Evolutionary conservation across 2,888 invertebrate species (phyloP), one percentile per base, ranked within the genome.

Genomic region (Heliconius sara): DNA sequence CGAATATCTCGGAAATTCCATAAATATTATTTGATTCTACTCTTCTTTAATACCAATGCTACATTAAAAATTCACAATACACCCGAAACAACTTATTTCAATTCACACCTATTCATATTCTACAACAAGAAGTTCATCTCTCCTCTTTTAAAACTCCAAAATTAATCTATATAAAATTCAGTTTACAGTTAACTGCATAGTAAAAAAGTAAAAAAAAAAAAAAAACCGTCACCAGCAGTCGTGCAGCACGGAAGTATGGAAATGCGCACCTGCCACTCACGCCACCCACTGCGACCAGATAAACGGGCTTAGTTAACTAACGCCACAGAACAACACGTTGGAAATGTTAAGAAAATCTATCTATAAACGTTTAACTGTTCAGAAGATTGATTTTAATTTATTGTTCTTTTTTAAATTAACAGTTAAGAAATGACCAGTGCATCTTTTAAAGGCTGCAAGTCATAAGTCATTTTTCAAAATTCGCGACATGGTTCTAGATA

Each of bases 231-330:
- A 81, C 77, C 80, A 76, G 63, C 72, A 77, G 81, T 83, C 81
- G 82, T 81, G 81, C 80, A 39, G 83, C 83, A 79, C 84, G 85
- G 85, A 85, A 85, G 85, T 87, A 88, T 87, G 87, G 87, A 87
- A 87, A 88, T 88, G 85, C 82, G 85, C 87, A 87, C 86, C 87
- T 87, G 88, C 85, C 87, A 84, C 81, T 84, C 85, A 84, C 83
- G 85, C 87, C 88, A 87, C 88, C 88, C 88, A 88, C 87, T 80
- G 86, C 84, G 87, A 83, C 76, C 82, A 85, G 86, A 86, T 87
- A 86, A 86, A 85, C 86, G 84, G 81, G 83, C 85, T 86, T 86
- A 88, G 86, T 85, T 85, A 85, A 81, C 86, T 85, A 84, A 85
- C 85, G 84, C 83, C 84, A 82, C 82, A 74, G 78, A 78, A 74